phyloP scores from a whole-genome alignment of 2,888 invertebrate species.

The Anthophora plumipes region DNA sequence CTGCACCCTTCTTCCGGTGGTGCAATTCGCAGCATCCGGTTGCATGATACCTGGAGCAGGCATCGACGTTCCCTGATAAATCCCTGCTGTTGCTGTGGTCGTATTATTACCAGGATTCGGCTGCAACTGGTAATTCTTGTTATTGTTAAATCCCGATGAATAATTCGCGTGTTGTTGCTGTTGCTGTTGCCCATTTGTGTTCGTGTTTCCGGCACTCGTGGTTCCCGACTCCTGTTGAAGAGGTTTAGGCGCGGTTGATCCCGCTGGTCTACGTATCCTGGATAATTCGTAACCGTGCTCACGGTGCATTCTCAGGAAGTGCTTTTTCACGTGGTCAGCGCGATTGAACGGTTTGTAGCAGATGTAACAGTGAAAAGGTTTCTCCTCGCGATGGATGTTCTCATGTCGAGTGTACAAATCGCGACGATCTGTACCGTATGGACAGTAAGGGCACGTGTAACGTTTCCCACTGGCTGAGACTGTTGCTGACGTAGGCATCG shows the following conservation, averaged over 20 bases:
- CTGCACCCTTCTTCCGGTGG: constrained; percentile 75
- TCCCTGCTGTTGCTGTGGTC: constrained; percentile 54
- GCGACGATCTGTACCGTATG: constrained; percentile 95
- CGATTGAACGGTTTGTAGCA: constrained; percentile 97
- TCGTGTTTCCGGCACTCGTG: constrained; percentile 59
- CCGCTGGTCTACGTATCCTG: constrained; percentile 89
- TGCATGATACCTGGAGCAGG: constrained; percentile 76
- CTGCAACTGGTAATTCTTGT: constrained; percentile 78
- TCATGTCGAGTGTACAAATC: constrained; percentile 96
- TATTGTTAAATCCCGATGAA: constrained; percentile 75
- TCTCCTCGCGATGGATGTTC: constrained; percentile 96
- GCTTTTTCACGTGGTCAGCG: constrained; percentile 97
- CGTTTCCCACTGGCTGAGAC: constrained; percentile 86
- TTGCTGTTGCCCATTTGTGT: constrained; percentile 63
- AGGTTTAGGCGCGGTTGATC: constrained; percentile 69
- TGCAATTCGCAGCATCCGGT: constrained; percentile 72
- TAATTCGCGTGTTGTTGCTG: constrained; percentile 72
- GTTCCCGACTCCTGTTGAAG: constrained; percentile 68
- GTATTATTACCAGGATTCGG: constrained; percentile 66
- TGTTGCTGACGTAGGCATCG: constrained; percentile 66
- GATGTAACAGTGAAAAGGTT: constrained; percentile 96
- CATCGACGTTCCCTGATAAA: constrained; percentile 78
- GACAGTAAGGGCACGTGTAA: constrained; percentile 94
- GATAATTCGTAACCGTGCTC: constrained; percentile 95
- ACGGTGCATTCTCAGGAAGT: constrained; percentile 96